phyloP scores from a whole-genome alignment of 2,113 vertebrate species.

The Sitta europaea region DNA sequence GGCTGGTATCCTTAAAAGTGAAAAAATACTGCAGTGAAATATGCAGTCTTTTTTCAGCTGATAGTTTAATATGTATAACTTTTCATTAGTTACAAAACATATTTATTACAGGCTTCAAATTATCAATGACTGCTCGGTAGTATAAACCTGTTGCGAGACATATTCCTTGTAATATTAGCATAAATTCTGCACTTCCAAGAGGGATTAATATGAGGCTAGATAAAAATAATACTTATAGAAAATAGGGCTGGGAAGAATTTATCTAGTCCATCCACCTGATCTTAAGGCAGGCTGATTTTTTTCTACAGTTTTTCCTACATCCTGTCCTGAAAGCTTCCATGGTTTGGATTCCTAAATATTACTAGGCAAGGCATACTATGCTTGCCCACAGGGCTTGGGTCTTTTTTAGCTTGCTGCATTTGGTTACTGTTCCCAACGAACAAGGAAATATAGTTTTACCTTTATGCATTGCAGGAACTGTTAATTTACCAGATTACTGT shows the following conservation, averaged over 20 bases:
- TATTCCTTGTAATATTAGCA: background rate
- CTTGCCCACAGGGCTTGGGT: background rate
- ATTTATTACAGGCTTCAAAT: background rate
- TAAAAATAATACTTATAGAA: background rate
- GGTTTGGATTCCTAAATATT: background rate
- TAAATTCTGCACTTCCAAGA: background rate
- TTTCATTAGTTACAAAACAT: background rate
- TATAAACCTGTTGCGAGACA: background rate
- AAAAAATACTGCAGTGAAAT: background rate
- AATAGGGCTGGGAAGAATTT: background rate
- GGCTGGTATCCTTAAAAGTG: background rate
- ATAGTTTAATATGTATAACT: background rate
- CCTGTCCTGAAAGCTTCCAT: background rate
- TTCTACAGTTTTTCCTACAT: background rate
- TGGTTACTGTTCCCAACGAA: background rate
- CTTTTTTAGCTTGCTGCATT: too few species aligned
- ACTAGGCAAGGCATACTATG: background rate
- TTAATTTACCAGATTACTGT: background rate
- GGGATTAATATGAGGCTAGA: background rate
- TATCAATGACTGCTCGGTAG: background rate
- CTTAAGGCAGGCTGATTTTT: background rate
- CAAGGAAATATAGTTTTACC: background rate
- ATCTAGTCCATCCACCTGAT: background rate
- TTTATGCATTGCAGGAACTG: background rate
- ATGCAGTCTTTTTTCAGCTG: background rate